Conservation (phyloP, 2,888 invertebrate species). For the Pachymerium ferrugineum region DNA sequence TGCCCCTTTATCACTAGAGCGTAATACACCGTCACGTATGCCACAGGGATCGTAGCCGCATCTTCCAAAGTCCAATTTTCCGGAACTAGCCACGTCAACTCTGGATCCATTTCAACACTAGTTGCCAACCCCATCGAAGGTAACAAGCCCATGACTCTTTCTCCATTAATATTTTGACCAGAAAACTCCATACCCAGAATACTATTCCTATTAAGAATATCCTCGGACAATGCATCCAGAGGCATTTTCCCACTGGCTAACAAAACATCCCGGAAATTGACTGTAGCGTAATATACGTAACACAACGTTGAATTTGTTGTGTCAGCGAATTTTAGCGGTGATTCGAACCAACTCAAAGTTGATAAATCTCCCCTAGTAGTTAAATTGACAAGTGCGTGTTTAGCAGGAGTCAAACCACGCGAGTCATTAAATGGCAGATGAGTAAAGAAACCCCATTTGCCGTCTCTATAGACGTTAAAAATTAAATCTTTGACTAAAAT, state of each 20-base stretch:
- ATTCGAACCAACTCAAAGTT: slow-evolving; percentile 40
- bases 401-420: slow-evolving; percentile 36
- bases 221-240: slow-evolving; percentile 38
- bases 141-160: slow-evolving; percentile 46
- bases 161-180: slow-evolving; percentile 40
- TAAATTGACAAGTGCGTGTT: slow-evolving; percentile 53
- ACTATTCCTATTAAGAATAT: slow-evolving; percentile 46
- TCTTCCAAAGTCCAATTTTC: slow-evolving; percentile 50
- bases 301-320: slow-evolving; percentile 28
- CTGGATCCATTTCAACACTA: slow-evolving; percentile 49
- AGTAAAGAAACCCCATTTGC: slow-evolving; percentile 79
- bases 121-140: slow-evolving; percentile 50
- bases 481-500: slow-evolving; percentile 64
- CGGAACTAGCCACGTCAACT: slow-evolving; percentile 47
- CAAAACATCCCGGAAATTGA: slow-evolving; percentile 53
- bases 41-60: slow-evolving; percentile 49
- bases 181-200: slow-evolving; percentile 50
- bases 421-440: slow-evolving; percentile 60
- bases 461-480: slow-evolving; percentile 74
- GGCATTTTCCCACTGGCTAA: slow-evolving; percentile 41
- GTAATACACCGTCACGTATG: slow-evolving; percentile 58
- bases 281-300: slow-evolving; percentile 47
- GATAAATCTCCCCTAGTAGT: slow-evolving; percentile 51
- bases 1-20: slow-evolving; percentile 82
- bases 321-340: neutral